phyloP scores from a whole-genome alignment of 37 sponge, comb jelly and placozoan species.

The Haliclona indistincta region DNA sequence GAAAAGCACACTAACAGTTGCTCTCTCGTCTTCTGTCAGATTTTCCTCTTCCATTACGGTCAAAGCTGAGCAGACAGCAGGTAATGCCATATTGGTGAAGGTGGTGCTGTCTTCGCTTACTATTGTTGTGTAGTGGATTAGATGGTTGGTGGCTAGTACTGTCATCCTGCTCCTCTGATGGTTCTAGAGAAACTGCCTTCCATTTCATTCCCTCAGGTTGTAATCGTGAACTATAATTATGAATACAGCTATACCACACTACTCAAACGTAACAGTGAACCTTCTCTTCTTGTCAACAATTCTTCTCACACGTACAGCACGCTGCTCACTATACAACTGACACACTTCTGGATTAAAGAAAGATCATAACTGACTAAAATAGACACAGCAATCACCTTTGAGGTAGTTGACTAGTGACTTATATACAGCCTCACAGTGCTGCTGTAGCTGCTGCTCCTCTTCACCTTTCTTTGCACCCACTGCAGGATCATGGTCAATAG shows the following conservation, averaged over 20 bases:
- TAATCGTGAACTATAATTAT: slow-evolving; percentile 17
- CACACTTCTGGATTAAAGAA: slow-evolving; percentile 52
- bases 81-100: too few species aligned
- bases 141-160: too few species aligned
- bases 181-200: background rate
- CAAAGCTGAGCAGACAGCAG: too few species aligned
- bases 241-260: too few species aligned
- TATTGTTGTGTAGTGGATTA: too few species aligned
- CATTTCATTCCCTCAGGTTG: slow-evolving; percentile 17
- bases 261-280: too few species aligned
- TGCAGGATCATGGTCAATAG: too few species aligned
- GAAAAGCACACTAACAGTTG: background rate
- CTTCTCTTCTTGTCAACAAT: slow-evolving; percentile 71
- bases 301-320: slow-evolving; percentile 78
- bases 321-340: slow-evolving; percentile 79
- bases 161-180: background rate
- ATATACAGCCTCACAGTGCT: too few species aligned
- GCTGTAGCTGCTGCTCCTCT: too few species aligned
- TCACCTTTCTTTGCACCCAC: too few species aligned
- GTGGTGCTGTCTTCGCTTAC: too few species aligned
- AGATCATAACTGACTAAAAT: background rate
- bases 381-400: slow-evolving; percentile 20
- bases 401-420: slow-evolving; percentile 36
- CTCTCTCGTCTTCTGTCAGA: background rate
- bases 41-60: background rate